Base-by-base conservation (phyloP, 2,888 invertebrate species). In the Volucella bombylans region DNA sequence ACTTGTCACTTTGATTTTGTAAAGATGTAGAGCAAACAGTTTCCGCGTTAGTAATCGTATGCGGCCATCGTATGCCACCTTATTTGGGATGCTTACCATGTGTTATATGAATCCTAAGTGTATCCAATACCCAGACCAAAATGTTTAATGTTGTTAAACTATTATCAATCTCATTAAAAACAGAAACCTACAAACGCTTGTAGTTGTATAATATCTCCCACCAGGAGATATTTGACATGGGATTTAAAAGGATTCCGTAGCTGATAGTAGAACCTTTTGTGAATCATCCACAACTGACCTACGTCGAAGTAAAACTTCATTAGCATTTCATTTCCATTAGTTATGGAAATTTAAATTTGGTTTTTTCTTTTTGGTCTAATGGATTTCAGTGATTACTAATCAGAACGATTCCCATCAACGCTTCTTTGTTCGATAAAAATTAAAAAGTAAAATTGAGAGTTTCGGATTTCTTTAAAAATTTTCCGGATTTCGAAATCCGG, bases 1-100 rank as follows among this genome's bases (percentile, higher is more conserved):
- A 82, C 82, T 82, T 82, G 82, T 82, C 82, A 82, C 59, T 81
- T 54, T 31, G 43, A 45, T 43, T 62, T 67, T 23, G 45, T 41
- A 12, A 10, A 52, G 57, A 79, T 82, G 41, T 72, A 15, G 78
- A 82, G 78, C 82, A 62, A 23, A 39, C 10, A 4, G 43, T 72
- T 82, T 67, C 72, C 72, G 54, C 64, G 57, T 15, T 11, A 45
- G 15, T 43, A 61, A 68, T 64, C 47, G 12, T 31, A 31, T 6
- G 4, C 15, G 12, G 10, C 50, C 43, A 41, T 31, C 18, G 43
- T 38, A 18, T n/a, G 49, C 15, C 47, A 47, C 61, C 38, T 38
- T 52, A 50, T 39, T 45, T 61, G 23, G 31, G 38, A 6, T 57
- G 12, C 52, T 54, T 31, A 8, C 31, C 4, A n/a, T 2, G 49